These are phyloP conservation scores for Acanthoscelides obtectus DNA, from an alignment of 2,888 invertebrate genomes.

Conservation along the genomic window DNA sequence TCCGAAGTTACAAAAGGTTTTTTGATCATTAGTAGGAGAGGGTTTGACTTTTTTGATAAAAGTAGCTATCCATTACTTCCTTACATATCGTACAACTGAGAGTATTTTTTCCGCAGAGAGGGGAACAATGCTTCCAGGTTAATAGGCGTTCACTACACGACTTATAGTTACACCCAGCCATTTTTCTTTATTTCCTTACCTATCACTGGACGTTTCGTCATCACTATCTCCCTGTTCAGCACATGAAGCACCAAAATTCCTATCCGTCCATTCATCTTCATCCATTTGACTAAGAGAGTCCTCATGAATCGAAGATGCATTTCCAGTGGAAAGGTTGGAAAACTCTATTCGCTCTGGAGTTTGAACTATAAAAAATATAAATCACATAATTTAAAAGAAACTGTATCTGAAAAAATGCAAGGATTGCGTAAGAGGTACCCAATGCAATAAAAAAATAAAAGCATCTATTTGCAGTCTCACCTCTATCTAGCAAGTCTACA, in stretches of 20 bases:
- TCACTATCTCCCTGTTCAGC: conserved; percentile 55
- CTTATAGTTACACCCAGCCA: too few species aligned
- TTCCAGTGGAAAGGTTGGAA: conserved; percentile 61
- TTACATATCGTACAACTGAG: too few species aligned
- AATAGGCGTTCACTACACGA: too few species aligned
- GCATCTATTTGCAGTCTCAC: too few species aligned
- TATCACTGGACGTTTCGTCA: conserved; percentile 58
- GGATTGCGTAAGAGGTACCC: conserved; percentile 4
- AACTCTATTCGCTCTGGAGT: conserved; percentile 79
- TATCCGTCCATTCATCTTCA: conserved; percentile 93
- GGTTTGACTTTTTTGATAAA: too few species aligned
- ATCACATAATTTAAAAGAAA: conserved; percentile 1
- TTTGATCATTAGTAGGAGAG: neutral
- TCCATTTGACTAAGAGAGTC: conserved; percentile 75
- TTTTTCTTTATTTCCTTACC: conserved; percentile 37
- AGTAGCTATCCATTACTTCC: too few species aligned
- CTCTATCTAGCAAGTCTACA: conserved; percentile 47
- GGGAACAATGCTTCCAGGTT: too few species aligned
- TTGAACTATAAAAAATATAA: conserved; percentile 45
- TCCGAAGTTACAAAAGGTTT: neutral
- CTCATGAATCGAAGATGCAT: conserved; percentile 57
- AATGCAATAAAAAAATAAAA: too few species aligned
- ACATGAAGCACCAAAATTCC: conserved; percentile 81
- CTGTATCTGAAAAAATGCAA: conserved; percentile 6
- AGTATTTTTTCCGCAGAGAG: too few species aligned